Evolutionary conservation across 2,797 vertebrate genomes (phyloP).

Genomic region (Sebastes cheni): DNA sequence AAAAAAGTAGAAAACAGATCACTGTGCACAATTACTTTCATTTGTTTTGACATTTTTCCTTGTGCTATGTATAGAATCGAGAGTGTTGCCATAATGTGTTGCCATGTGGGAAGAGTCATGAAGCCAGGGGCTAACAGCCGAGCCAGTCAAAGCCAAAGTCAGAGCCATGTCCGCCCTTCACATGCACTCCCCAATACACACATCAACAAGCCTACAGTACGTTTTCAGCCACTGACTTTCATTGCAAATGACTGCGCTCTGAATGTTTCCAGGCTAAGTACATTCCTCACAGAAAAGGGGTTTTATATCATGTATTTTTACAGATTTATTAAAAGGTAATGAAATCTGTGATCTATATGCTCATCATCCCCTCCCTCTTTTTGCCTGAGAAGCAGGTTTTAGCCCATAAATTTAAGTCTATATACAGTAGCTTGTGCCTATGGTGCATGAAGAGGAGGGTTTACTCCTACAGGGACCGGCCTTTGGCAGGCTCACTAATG

Average conservation of each 20-base stretch:
- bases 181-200: conserved; percentile 55
- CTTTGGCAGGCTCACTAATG: conserved; percentile 79
- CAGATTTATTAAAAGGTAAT: conserved; percentile 65
- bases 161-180: conserved; percentile 69
- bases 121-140: conserved; percentile 66
- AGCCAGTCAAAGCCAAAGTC: conserved; percentile 71
- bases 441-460: conserved; percentile 74
- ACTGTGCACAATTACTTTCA: conserved; percentile 43
- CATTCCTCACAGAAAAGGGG: conserved; percentile 40
- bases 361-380: conserved; percentile 44
- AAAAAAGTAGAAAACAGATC: conserved; percentile 34
- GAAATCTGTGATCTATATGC: conserved; percentile 57
- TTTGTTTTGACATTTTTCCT: conserved; percentile 60
- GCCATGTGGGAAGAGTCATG: conserved; percentile 74
- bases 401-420: conserved; percentile 68
- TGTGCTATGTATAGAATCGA: conserved; percentile 62
- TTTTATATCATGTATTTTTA: conserved; percentile 47
- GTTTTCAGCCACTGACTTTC: conserved; percentile 74
- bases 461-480: conserved; percentile 72
- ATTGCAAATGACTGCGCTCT: conserved; percentile 71
- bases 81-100: conserved; percentile 69
- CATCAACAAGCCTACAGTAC: conserved; percentile 56
- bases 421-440: conserved; percentile 67
- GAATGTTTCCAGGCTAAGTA: conserved; percentile 58
- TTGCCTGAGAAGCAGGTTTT: conserved; percentile 60